These are phyloP conservation scores for Chaetodon trifascialis DNA, from an alignment of 2,113 vertebrate genomes.

Conservation along the genomic window DNA sequence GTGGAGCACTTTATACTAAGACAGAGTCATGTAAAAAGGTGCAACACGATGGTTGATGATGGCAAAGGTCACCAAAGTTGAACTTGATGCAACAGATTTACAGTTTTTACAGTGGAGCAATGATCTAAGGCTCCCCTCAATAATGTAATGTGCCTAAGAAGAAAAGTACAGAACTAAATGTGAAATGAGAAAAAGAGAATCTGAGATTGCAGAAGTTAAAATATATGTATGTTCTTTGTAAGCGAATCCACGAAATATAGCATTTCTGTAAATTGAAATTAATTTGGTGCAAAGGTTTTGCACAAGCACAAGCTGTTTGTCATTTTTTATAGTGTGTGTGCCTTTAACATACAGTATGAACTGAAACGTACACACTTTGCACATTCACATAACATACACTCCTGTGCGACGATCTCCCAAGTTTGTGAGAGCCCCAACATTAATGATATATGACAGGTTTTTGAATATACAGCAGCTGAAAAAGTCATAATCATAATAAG, in stretches of 20 bases:
- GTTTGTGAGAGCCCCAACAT: not conserved
- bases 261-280: not conserved
- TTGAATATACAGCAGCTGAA: constrained; percentile 52
- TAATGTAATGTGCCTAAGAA: not conserved
- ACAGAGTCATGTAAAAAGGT: not conserved
- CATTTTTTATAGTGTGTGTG: not conserved
- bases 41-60: no score
- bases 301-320: not conserved
- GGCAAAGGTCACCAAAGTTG: no score
- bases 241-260: not conserved
- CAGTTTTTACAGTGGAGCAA: not conserved
- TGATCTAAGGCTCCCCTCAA: not conserved
- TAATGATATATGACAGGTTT: constrained; percentile 44
- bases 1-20: not conserved
- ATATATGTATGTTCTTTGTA: not conserved
- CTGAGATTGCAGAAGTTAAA: not conserved
- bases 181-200: not conserved
- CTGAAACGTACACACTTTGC: not conserved
- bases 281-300: not conserved
- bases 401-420: not conserved
- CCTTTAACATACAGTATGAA: not conserved
- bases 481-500: constrained; percentile 67
- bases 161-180: not conserved
- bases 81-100: not conserved
- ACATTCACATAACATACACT: not conserved